Evolutionary conservation across 2,797 vertebrate species (phyloP).

Genomic region (Agapornis canus): DNA sequence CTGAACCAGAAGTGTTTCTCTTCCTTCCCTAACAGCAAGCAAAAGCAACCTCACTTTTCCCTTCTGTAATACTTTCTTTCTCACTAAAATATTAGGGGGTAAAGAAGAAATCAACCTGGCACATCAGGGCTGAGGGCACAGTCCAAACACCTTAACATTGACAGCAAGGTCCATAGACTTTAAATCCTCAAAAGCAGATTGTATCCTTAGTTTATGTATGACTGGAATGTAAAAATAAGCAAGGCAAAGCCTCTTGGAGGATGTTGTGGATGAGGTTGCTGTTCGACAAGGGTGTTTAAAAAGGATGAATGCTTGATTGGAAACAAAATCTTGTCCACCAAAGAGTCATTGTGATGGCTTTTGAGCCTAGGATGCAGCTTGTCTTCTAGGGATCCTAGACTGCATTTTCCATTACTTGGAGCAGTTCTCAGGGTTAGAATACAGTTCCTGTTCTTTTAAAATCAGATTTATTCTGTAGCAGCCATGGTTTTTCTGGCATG

Average conservation of each 20-base stretch:
- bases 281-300: not conserved
- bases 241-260: not conserved
- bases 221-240: not conserved
- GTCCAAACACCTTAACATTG: not conserved
- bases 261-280: not conserved
- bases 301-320: not conserved
- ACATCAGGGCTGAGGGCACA: not conserved
- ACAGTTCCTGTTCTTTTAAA: not conserved
- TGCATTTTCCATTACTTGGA: not conserved
- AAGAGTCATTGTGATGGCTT: not conserved
- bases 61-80: not conserved
- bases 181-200: constrained; percentile 10
- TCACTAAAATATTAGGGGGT: not conserved
- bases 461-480: not conserved
- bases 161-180: not conserved
- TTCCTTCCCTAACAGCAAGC: not conserved
- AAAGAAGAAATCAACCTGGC: not conserved
- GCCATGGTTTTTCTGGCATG: not conserved
- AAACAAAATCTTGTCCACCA: not conserved
- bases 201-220: not conserved
- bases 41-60: not conserved
- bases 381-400: not conserved
- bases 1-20: not conserved
- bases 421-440: not conserved
- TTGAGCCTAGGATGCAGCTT: not conserved